Conservation (phyloP, 2,888 invertebrate species). For the Dugesia japonica region DNA sequence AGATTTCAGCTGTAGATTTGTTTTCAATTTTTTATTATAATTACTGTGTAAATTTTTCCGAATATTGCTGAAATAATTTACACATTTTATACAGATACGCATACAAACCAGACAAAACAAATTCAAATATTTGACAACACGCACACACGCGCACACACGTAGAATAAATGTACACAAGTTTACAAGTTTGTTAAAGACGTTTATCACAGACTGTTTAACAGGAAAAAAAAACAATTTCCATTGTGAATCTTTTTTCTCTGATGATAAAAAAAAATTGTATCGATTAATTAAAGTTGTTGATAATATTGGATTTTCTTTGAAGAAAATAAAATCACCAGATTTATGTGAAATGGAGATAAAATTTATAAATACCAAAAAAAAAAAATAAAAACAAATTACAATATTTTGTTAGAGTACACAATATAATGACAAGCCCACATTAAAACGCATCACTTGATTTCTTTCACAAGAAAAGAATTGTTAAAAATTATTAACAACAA, state of each 20-base stretch:
- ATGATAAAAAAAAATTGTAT: not conserved
- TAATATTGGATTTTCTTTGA: not conserved
- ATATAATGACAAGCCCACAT: constrained; percentile 14
- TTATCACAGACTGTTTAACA: constrained; percentile 14
- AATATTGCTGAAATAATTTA: too few relatives aligned
- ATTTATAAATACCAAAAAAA: not conserved
- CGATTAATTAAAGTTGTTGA: not conserved
- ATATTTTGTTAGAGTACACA: not conserved
- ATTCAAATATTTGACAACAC: not conserved
- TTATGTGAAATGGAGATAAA: constrained; percentile 12
- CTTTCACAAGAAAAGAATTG: not conserved
- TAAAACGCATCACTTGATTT: not conserved
- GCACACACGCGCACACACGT: not conserved
- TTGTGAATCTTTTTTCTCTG: not conserved
- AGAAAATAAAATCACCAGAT: constrained; percentile 7
- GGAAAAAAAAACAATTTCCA: constrained; percentile 15
- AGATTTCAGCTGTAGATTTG: constrained; percentile 3
- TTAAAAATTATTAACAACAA: not conserved
- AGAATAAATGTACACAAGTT: constrained; percentile 3
- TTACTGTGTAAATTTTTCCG: too few relatives aligned
- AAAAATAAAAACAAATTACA: not conserved
- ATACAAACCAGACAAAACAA: not conserved
- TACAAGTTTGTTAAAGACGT: not conserved
- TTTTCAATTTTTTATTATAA: not conserved
- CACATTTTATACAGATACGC: too few relatives aligned